Base-by-base conservation (phyloP, 2,888 invertebrate species). In the Polia nebulosa region DNA sequence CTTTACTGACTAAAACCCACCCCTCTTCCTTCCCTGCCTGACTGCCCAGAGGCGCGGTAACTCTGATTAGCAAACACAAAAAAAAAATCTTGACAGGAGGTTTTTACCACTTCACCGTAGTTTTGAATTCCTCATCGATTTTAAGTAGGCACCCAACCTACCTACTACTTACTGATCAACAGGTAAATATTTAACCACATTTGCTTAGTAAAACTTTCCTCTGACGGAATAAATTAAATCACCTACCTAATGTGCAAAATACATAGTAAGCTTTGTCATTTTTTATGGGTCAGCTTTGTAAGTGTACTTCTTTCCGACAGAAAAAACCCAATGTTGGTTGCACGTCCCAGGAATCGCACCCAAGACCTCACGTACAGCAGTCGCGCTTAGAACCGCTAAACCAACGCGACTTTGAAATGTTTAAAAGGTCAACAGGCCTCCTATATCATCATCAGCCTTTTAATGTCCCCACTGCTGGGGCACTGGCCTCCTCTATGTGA, bases 171-270 rank as follows among this genome's bases (percentile, higher is more conserved):
- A 17, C 52, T 72, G 11, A 7, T 27, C 3, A 36, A 8, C 41
- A 44, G 44, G 52, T 27, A 69, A 73, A 64, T 45, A 63, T 20
- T 36, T 15, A 59, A 58, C 60, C 72, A 71, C 72, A 71, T 36
- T 57, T 27, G 2, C 0, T 20, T 17, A 15, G 11, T 9, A 22
- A 60, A 41, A 49, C 59, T 5, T 9, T n/a, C 65, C 52, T 22
- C 4, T 25, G 25, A 20, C 36, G 17, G 15, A 29, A 44, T 44
- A 36, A 29, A 44, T 44, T 7, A 34, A 36, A 29, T 49, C 36
- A 29, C 0, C 3, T 1, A n/a, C 29, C 5, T 51, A 29, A 20
- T 44, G 22, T 22, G 11, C 11, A 5, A 20, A 49, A 45, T 34
- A 11, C 2, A 13, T 0, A 5, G n/a, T 34, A 13, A 72, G 13